Evolutionary conservation across 2,888 invertebrate genomes (phyloP).

Genomic region (Cancer borealis): DNA sequence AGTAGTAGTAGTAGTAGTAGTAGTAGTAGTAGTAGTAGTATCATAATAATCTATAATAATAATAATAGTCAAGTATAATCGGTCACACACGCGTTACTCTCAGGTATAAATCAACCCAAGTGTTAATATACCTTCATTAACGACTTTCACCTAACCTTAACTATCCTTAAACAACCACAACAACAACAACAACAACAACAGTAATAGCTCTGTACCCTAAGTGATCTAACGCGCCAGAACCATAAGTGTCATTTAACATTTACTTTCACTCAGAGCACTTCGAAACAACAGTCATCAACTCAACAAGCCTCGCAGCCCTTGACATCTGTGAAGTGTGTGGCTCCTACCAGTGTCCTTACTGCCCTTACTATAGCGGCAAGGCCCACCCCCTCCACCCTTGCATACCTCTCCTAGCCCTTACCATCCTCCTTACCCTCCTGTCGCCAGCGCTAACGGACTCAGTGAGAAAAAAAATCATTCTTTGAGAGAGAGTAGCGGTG

Average conservation of each 20-base stretch:
- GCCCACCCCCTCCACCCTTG: background rate
- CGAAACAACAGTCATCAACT: slow-evolving; percentile 77
- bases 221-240: background rate
- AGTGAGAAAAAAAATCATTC: background rate
- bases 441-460: background rate
- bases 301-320: slow-evolving; percentile 79
- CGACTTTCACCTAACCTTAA: too few relatives aligned
- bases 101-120: too few relatives aligned
- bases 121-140: too few relatives aligned
- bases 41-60: background rate
- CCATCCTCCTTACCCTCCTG: background rate
- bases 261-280: slow-evolving; percentile 48
- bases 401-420: background rate
- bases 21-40: too few relatives aligned
- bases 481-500: background rate
- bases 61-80: too few relatives aligned
- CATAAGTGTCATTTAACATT: background rate
- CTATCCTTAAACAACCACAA: too few relatives aligned
- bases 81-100: too few relatives aligned
- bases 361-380: slow-evolving; percentile 80
- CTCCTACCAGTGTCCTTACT: slow-evolving; percentile 82
- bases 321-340: slow-evolving; percentile 82
- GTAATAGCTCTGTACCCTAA: too few relatives aligned
- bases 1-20: too few relatives aligned
- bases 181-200: too few relatives aligned